A percentile compares a stretch with the other conserved stretches of the same genome.
phyloP scores from a whole-genome alignment of 2,888 invertebrate species.

The Lumbricus terrestris region DNA sequence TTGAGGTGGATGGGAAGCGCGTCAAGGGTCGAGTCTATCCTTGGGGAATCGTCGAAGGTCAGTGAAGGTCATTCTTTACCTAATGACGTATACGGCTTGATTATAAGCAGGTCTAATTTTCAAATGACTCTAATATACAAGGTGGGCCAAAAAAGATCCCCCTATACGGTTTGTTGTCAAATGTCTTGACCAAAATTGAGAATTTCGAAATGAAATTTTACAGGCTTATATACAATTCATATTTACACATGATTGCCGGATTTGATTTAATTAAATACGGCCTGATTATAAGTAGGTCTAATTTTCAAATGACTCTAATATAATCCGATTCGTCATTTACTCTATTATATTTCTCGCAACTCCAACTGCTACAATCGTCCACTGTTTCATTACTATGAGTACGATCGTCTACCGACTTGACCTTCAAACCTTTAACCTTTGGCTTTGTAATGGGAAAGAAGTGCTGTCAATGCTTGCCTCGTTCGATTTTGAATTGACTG shows the following conservation, averaged over 20 bases:
- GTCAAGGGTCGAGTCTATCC: constrained; percentile 92
- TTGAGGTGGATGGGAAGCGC: constrained; percentile 69
- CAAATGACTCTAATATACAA: not conserved
- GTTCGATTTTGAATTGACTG: not conserved
- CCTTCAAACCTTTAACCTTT: not conserved
- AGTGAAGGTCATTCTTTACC: constrained; percentile 72
- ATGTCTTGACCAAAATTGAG: too few species aligned
- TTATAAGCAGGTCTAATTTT: not conserved
- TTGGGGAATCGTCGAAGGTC: constrained; percentile 97
- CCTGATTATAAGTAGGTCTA: not conserved
- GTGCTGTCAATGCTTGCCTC: not conserved
- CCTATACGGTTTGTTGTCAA: too few species aligned
- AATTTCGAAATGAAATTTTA: too few species aligned
- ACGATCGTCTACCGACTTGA: not conserved
- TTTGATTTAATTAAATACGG: too few species aligned
- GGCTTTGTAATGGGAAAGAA: not conserved
- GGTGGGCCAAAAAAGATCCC: too few species aligned
- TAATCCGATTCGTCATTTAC: too few species aligned
- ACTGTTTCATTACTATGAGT: too few species aligned
- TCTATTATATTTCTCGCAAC: not conserved
- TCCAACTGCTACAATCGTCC: constrained; percentile 22
- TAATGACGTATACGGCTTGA: not conserved
- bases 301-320: not conserved
- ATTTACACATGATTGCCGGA: too few species aligned
- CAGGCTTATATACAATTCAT: too few species aligned